phyloP scores from a whole-genome alignment of 2,113 vertebrate genomes.

The Semnornis frantzii region DNA sequence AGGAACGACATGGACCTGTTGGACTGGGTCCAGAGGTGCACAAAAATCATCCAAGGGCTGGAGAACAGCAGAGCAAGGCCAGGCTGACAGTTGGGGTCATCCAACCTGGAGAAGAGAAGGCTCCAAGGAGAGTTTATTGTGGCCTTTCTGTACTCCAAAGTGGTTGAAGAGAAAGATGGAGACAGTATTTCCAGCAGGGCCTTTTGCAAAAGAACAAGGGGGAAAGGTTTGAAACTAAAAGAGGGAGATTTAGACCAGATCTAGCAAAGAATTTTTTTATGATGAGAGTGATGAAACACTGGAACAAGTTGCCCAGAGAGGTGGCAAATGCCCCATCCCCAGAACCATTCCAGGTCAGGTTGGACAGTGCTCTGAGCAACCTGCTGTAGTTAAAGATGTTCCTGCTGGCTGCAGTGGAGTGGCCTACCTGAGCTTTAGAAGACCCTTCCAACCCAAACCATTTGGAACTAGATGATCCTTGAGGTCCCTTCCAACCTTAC shows the following conservation, averaged over 20 bases:
- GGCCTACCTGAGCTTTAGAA: background rate
- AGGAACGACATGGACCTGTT: background rate
- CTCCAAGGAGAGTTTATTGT: background rate
- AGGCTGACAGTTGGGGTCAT: background rate
- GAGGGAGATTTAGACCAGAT: background rate
- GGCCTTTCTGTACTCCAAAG: background rate
- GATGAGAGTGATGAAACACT: background rate
- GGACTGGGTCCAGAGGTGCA: background rate
- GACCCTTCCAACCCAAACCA: background rate
- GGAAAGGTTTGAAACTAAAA: background rate
- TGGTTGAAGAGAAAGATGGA: background rate
- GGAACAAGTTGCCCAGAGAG: background rate
- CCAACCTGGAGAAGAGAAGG: background rate
- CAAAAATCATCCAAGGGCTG: background rate
- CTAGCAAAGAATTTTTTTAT: background rate
- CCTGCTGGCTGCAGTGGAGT: background rate
- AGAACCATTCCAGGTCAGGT: background rate
- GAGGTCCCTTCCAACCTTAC: too few species aligned
- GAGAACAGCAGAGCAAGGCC: background rate
- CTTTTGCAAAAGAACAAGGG: background rate
- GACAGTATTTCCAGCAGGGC: background rate
- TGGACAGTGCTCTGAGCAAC: background rate
- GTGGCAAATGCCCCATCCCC: background rate
- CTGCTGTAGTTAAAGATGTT: background rate
- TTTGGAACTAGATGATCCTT: too few species aligned